phyloP scores from a whole-genome alignment of 2,797 vertebrate species.

The Sebastes vulpes region DNA sequence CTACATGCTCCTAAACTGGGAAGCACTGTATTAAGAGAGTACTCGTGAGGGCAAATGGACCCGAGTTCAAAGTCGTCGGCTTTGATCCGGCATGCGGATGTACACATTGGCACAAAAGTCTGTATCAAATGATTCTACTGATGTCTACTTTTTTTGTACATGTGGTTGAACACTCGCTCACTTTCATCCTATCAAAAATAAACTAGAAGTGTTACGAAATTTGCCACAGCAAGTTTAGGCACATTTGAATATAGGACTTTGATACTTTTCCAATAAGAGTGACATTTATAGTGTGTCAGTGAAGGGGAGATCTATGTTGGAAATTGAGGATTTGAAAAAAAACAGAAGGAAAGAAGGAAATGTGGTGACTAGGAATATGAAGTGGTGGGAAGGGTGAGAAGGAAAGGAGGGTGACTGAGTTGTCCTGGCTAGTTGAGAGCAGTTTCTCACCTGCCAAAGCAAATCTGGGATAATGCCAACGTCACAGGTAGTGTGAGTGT shows the following conservation, averaged over 20 bases:
- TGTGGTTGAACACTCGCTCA: slow-evolving; percentile 14
- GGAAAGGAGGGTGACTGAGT: slow-evolving; percentile 12
- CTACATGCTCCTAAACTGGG: slow-evolving; percentile 75
- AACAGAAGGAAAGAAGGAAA: neutral
- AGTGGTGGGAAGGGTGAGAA: neutral
- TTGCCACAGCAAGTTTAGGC: slow-evolving; percentile 15
- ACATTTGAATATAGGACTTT: slow-evolving; percentile 30
- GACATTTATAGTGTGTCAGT: slow-evolving; percentile 23
- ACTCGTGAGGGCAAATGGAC: slow-evolving; percentile 76
- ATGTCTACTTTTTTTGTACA: slow-evolving; percentile 14
- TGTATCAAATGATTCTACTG: slow-evolving; percentile 32
- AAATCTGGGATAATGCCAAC: slow-evolving; percentile 76
- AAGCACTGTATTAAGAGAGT: slow-evolving; percentile 72
- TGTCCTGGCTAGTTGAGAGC: slow-evolving; percentile 42
- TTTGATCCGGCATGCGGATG: slow-evolving; percentile 49
- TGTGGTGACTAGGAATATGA: slow-evolving; percentile 9
- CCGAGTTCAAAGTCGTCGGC: slow-evolving; percentile 67
- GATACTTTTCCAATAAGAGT: slow-evolving; percentile 27
- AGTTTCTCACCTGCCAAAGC: slow-evolving; percentile 65
- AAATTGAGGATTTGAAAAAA: neutral
- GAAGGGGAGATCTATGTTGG: neutral
- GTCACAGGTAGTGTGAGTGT: slow-evolving; percentile 56
- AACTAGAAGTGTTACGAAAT: slow-evolving; percentile 6
- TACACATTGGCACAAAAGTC: slow-evolving; percentile 46
- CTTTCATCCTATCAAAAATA: slow-evolving; percentile 53